Conservation (phyloP, 2,888 invertebrate species). For the Apamea epomidion region DNA sequence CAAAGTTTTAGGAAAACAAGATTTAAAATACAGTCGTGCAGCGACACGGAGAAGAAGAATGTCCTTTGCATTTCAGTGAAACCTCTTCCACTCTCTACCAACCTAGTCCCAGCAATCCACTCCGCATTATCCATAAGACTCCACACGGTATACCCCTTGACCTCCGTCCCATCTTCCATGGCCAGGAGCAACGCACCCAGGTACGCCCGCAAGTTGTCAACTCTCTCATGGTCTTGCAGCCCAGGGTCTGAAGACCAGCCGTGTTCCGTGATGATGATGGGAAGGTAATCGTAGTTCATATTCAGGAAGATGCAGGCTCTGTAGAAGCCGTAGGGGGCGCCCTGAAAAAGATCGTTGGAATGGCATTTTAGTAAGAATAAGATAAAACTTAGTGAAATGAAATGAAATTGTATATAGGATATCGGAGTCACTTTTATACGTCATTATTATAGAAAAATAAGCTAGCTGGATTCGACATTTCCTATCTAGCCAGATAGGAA, state of each 20-base stretch:
- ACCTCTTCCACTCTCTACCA: conserved; percentile 58
- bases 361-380: neutral
- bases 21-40: too few relatives aligned
- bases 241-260: conserved; percentile 89
- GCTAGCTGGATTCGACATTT: too few relatives aligned
- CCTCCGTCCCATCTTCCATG: conserved; percentile 86
- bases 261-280: conserved; percentile 90
- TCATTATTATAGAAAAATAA: too few relatives aligned
- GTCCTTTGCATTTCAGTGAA: neutral
- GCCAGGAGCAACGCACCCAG: conserved; percentile 86
- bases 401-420: too few relatives aligned
- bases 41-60: too few relatives aligned
- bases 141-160: conserved; percentile 91
- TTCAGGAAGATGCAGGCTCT: conserved; percentile 79
- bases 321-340: conserved; percentile 84
- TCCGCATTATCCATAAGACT: conserved; percentile 93
- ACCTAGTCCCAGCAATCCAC: conserved; percentile 91
- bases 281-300: conserved; percentile 78
- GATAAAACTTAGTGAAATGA: neutral
- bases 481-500: too few relatives aligned
- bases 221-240: conserved; percentile 83
- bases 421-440: too few relatives aligned
- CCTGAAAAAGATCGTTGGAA: conserved; percentile 70
- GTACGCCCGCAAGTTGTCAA: conserved; percentile 81
- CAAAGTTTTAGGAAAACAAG: too few relatives aligned